Base-by-base conservation (phyloP, 2,888 invertebrate genomes). In the Drosophila bunnanda region DNA sequence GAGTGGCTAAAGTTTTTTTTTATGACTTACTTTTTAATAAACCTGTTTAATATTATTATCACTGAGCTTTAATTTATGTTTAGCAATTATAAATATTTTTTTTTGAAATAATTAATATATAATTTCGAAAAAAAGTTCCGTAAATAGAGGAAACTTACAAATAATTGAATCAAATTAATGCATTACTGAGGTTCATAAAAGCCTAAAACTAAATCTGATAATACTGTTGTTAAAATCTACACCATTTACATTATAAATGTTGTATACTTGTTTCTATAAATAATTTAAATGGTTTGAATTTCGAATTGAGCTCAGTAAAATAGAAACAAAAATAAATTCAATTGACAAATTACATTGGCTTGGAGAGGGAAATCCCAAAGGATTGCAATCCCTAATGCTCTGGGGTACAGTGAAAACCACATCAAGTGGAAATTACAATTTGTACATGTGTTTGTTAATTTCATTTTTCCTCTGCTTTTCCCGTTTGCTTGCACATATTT, bases 241-340 rank as follows among this genome's bases (percentile, higher is more conserved):
- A 20, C 20, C 15, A 50, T 50, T 15, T 50, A 50, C 32, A 15
- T 32, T 32, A 32, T 50, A 22, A 44, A 34, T 68, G n/a, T 39
- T 13, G 34, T 10, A 25, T 28, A 50, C 15, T 56, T 46, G 54
- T 39, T 46, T 60, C 38, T 43, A 67, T 72, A 13, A 71, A 79
- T 76, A 65, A 79, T 88, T 72, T 71, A 76, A 72, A 25, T 12
- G 55, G 61, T 69, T 55, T 54, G 71, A 83, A 74, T 82, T 76
- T 73, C 80, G 73, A 83, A 83, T 85, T 85, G 73, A 85, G 73
- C 79, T 67, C 61, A 71, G 79, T 79, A 76, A 73, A 80, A 62
- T 48, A 56, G 55, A 32, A 50, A 56, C 65, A 62, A 41, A 70
- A 53, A 74, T 67, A 77, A 84, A 82, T 82, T 79, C 76, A 79